These are phyloP conservation scores for Atrina japonica DNA, from an alignment of 2,888 invertebrate species.

Conservation along the genomic window DNA sequence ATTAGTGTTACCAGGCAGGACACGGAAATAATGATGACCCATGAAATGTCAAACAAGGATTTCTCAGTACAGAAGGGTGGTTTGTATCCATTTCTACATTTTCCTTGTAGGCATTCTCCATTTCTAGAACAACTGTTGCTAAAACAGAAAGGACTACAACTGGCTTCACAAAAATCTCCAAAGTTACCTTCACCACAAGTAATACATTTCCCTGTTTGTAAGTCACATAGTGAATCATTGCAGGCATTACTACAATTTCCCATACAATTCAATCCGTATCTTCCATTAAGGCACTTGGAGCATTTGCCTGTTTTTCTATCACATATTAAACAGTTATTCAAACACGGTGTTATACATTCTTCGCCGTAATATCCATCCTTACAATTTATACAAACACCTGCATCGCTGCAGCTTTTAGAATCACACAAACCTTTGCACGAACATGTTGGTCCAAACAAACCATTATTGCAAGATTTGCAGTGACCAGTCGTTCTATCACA, in stretches of 20 bases:
- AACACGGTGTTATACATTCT: constrained; percentile 49
- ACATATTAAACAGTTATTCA: constrained; percentile 46
- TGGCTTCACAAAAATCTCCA: constrained; percentile 48
- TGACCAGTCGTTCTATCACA: constrained; percentile 27
- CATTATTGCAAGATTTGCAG: constrained; percentile 50
- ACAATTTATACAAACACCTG: constrained; percentile 48
- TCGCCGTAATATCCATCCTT: constrained; percentile 44
- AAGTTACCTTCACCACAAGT: constrained; percentile 48
- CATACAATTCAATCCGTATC: constrained; percentile 40
- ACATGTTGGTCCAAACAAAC: constrained; percentile 50
- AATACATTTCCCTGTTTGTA: constrained; percentile 41
- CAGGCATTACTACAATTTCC: constrained; percentile 33
- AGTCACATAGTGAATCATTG: neutral
- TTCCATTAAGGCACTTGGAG: constrained; percentile 32
- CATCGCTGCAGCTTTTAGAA: constrained; percentile 40
- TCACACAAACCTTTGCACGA: constrained; percentile 47
- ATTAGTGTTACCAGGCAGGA: neutral
- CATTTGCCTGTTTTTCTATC: constrained; percentile 42
- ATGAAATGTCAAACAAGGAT: neutral
- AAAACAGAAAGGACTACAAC: constrained; percentile 42
- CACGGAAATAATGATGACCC: constrained; percentile 5
- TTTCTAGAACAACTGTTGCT: constrained; percentile 2
- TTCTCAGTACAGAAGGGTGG: neutral
- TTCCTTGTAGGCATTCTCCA: constrained; percentile 14
- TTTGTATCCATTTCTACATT: constrained; percentile 11